Evolutionary conservation across 2,888 invertebrate genomes (phyloP).

Genomic region (Drosophila parthenogenetica): DNA sequence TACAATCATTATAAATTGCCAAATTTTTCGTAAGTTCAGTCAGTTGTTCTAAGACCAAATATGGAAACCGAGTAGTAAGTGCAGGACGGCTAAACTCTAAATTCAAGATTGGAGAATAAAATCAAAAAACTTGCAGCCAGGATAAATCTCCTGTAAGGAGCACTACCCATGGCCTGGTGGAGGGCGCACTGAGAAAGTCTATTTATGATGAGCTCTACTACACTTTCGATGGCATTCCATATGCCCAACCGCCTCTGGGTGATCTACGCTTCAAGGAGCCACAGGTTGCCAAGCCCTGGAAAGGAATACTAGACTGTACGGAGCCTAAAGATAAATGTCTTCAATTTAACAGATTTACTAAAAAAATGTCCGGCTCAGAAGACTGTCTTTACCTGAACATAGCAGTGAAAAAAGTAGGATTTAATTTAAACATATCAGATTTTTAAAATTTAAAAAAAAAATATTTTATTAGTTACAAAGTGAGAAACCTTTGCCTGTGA

Average conservation of each 20-base stretch:
- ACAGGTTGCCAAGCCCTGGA: conserved; percentile 82
- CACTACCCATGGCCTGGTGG: conserved; percentile 76
- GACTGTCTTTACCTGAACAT: conserved; percentile 79
- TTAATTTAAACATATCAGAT: conserved; percentile 1
- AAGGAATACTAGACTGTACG: conserved; percentile 70
- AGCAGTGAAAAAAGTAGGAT: conserved; percentile 62
- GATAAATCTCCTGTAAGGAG: conserved; percentile 58
- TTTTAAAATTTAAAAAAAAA: neutral
- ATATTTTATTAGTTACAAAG: conserved; percentile 44
- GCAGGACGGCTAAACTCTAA: neutral
- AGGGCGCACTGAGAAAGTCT: conserved; percentile 64
- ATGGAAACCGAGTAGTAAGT: neutral
- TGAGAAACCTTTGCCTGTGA: conserved; percentile 61
- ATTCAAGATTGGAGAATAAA: no score
- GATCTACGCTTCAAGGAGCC: conserved; percentile 81
- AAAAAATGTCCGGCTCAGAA: conserved; percentile 71
- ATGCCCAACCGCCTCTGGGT: conserved; percentile 72
- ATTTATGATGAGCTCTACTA: conserved; percentile 74
- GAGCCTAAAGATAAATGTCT: conserved; percentile 57
- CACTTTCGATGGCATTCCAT: conserved; percentile 80
- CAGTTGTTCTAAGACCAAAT: no score
- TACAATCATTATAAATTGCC: no score
- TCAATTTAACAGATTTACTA: conserved; percentile 62
- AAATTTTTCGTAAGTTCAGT: no score
- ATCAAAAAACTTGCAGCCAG: conserved; percentile 21